Conservation (phyloP, 2,797 vertebrate species). For the Tapera naevia region DNA sequence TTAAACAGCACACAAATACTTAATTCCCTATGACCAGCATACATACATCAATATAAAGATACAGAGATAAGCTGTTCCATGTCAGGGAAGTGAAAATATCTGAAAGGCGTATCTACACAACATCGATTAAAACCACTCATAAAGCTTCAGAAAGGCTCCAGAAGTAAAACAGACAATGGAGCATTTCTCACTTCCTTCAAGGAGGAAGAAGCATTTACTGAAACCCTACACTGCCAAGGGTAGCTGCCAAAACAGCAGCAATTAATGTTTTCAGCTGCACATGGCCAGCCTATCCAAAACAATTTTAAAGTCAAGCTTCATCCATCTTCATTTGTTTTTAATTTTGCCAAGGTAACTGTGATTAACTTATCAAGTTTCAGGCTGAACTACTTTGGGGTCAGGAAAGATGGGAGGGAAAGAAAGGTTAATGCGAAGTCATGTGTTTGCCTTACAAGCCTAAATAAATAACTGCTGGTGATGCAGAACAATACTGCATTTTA, state of each 20-base stretch:
- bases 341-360: conserved; percentile 50
- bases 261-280: conserved; percentile 21
- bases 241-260: conserved; percentile 32
- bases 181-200: conserved; percentile 5
- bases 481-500: neutral
- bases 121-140: neutral
- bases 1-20: neutral
- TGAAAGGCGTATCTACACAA: neutral
- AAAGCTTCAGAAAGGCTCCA: conserved; percentile 31
- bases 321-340: conserved; percentile 48
- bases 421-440: conserved; percentile 13
- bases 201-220: conserved; percentile 45
- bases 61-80: neutral
- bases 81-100: neutral
- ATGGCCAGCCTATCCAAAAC: conserved; percentile 32
- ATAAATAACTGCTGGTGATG: neutral
- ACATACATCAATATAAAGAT: neutral
- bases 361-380: conserved; percentile 42
- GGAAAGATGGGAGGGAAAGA: neutral
- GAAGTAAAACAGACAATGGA: neutral
- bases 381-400: conserved; percentile 1
- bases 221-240: conserved; percentile 49
- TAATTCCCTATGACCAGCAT: neutral
- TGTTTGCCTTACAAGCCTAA: neutral
- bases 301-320: conserved; percentile 40